A percentile compares a stretch with the other conserved stretches of the same genome.
phyloP scores from a whole-genome alignment of 2,113 vertebrate genomes.

The Gymnogyps californianus region DNA sequence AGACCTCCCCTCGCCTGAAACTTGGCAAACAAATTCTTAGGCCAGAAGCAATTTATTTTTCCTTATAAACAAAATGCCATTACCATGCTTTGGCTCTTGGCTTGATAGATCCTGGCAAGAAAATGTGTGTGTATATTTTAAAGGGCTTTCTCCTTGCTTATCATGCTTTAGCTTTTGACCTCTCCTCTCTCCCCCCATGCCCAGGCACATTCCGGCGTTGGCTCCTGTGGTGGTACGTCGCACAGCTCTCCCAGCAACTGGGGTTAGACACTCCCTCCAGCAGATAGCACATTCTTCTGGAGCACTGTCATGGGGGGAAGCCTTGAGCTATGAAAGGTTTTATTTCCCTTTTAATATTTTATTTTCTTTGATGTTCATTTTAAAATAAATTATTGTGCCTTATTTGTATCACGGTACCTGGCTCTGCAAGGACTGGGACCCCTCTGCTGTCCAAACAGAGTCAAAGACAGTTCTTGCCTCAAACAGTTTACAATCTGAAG shows the following conservation, averaged over 20 bases:
- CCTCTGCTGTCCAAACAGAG: slow-evolving; percentile 51
- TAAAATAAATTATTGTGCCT: slow-evolving; percentile 38
- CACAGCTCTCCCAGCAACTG: not conserved
- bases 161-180: slow-evolving; percentile 60
- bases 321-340: not conserved
- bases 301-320: not conserved
- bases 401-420: slow-evolving; percentile 46
- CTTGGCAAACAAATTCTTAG: slow-evolving; percentile 14
- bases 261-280: not conserved
- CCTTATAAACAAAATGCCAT: slow-evolving; percentile 42
- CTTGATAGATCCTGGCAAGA: slow-evolving; percentile 44
- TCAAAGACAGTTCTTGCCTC: slow-evolving; percentile 47
- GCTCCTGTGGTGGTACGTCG: not conserved
- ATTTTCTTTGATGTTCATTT: slow-evolving; percentile 48
- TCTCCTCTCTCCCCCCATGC: not conserved
- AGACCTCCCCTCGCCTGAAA: not conserved
- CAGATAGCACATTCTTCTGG: slow-evolving; percentile 40
- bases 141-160: slow-evolving; percentile 41
- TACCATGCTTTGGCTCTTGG: slow-evolving; percentile 14
- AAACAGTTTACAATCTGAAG: slow-evolving; percentile 45
- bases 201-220: not conserved
- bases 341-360: slow-evolving; percentile 15
- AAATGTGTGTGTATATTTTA: slow-evolving; percentile 26
- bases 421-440: slow-evolving; percentile 4
- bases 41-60: slow-evolving; percentile 32